Percentiles rank a stretch among this genome's conserved stretches.
Evolutionary conservation across 1,140 invertebrate genomes (phyloP).

Genomic region (Drosophila auraria): DNA sequence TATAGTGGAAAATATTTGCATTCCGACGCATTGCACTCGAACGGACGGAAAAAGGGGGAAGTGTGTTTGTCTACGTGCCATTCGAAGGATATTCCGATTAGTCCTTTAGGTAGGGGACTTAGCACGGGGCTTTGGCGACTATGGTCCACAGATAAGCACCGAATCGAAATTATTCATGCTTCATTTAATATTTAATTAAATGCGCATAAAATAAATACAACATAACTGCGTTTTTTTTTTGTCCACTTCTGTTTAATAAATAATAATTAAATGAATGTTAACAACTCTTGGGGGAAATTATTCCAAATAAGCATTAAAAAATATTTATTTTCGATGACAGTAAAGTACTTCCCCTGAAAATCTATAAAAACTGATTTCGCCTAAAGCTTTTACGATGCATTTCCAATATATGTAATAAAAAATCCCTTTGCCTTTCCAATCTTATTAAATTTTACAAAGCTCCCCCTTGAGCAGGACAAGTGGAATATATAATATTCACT

Average conservation of each 20-base stretch:
- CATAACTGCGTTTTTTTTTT: not conserved
- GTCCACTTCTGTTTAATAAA: slow-evolving; percentile 1
- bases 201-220: slow-evolving; percentile 19
- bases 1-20: slow-evolving; percentile 66
- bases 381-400: not conserved
- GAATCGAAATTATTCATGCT: slow-evolving; percentile 46
- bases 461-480: slow-evolving; percentile 5
- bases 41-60: not conserved
- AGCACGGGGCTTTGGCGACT: slow-evolving; percentile 17
- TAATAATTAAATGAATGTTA: slow-evolving; percentile 14
- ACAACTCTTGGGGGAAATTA: not conserved
- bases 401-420: not conserved
- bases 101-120: slow-evolving; percentile 23
- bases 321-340: not conserved
- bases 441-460: slow-evolving; percentile 3
- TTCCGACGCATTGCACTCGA: slow-evolving; percentile 30
- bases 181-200: slow-evolving; percentile 68
- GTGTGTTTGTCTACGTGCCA: slow-evolving; percentile 55
- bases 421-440: not conserved
- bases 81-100: slow-evolving; percentile 44
- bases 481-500: slow-evolving; percentile 28
- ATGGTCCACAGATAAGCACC: slow-evolving; percentile 40
- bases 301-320: not conserved
- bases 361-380: not conserved
- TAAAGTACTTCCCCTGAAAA: not conserved